Percentiles rank a stretch among this genome's conserved stretches.
phyloP scores from a whole-genome alignment of 1,140 invertebrate genomes.

The Leptestheria dahalacensis region DNA sequence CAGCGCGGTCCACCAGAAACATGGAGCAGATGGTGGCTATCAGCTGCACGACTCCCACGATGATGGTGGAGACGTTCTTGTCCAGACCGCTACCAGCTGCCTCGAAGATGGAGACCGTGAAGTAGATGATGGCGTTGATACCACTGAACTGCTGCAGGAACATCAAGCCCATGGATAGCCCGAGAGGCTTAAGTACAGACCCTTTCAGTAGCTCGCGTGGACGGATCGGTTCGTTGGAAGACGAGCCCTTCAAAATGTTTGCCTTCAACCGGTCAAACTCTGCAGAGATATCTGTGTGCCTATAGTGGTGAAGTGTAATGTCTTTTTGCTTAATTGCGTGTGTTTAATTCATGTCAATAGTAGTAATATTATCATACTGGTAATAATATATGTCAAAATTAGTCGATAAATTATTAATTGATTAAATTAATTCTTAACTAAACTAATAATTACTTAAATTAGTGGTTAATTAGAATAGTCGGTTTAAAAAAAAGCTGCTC shows the following conservation, averaged over 20 bases:
- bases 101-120: slow-evolving; percentile 34
- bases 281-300: slow-evolving; percentile 11
- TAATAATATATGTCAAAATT: too few relatives aligned
- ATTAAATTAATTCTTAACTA: too few relatives aligned
- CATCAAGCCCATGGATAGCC: slow-evolving; percentile 59
- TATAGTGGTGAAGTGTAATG: too few relatives aligned
- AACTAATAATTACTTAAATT: too few relatives aligned
- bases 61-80: slow-evolving; percentile 27
- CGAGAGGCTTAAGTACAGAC: slow-evolving; percentile 41
- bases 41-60: slow-evolving; percentile 29
- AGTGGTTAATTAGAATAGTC: too few relatives aligned
- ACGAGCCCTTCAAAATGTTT: slow-evolving; percentile 5
- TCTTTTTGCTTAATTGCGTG: too few relatives aligned
- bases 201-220: slow-evolving; percentile 14
- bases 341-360: too few relatives aligned
- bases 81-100: slow-evolving; percentile 47
- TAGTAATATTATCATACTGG: not conserved
- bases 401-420: too few relatives aligned
- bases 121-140: slow-evolving; percentile 37
- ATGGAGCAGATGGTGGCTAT: slow-evolving; percentile 31
- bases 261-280: slow-evolving; percentile 14
- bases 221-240: slow-evolving; percentile 4
- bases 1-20: slow-evolving; percentile 31
- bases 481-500: too few relatives aligned
- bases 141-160: slow-evolving; percentile 49